Percentiles rank a stretch among this genome's conserved stretches.
Conservation (phyloP, 2,113 vertebrate species). For the Balaeniceps rex region DNA sequence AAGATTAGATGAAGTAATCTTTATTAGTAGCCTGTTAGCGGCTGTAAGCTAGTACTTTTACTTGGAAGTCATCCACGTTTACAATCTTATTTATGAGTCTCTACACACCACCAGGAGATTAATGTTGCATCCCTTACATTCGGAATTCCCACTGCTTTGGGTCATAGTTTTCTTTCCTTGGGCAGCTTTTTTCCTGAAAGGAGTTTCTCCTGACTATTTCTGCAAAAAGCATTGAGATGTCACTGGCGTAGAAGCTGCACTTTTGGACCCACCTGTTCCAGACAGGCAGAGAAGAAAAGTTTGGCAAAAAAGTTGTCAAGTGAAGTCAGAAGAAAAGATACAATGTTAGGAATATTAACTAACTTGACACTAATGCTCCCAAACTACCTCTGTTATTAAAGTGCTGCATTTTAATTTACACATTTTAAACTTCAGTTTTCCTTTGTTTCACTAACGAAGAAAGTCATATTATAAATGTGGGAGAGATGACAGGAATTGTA, state of each 20-base stretch:
- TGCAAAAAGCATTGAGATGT: background rate
- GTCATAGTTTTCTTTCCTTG: constrained; percentile 11
- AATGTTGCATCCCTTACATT: constrained; percentile 27
- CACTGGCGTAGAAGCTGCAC: background rate
- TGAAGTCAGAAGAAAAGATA: background rate
- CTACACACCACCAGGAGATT: constrained; percentile 40
- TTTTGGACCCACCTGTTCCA: constrained; percentile 7
- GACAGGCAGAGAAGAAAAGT: background rate
- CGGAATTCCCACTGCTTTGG: constrained; percentile 33
- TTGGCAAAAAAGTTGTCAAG: background rate
- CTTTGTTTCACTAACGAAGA: background rate
- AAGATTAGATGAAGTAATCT: constrained; percentile 62
- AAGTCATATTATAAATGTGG: background rate
- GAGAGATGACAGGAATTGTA: background rate
- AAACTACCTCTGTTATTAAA: background rate
- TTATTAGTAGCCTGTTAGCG: constrained; percentile 45
- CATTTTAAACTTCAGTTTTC: background rate
- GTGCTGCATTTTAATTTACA: background rate
- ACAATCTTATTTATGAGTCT: constrained; percentile 49
- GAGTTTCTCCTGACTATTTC: background rate
- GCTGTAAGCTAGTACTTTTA: constrained; percentile 49
- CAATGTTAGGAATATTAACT: background rate
- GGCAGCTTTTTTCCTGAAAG: background rate
- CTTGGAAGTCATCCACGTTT: constrained; percentile 47
- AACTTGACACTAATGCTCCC: background rate